Base-by-base conservation (phyloP, 2,888 invertebrate genomes). In the Synanthedon myopaeformis region DNA sequence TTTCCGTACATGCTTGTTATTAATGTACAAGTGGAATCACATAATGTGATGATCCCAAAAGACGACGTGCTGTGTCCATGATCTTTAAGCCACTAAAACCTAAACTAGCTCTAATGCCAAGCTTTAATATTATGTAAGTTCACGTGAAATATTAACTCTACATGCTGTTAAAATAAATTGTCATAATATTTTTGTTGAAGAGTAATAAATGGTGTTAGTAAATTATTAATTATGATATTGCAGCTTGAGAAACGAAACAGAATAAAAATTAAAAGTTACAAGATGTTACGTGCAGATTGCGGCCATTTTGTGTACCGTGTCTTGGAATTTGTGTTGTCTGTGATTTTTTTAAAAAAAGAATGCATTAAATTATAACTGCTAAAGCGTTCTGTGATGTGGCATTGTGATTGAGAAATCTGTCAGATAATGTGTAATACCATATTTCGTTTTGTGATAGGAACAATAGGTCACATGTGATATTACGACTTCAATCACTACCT, bases 351-450 rank as follows among this genome's bases (percentile, higher is more conserved):
- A 58, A 65, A 67, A 66, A 64, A 23, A 54, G 58, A 62, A 64
- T 65, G 65, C 61, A 65, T 56, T 51, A 63, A 60, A 69, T 70
- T 66, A 61, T 62, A 62, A 61, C 69, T 69, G 70, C 69, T 64
- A 54, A 76, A 76, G 79, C 77, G 59, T 63, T 62, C 64, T 68
- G 76, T 74, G 69, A 67, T 10, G 35, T 35, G 35, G 35, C 35
- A 10, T 53, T 63, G 69, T 71, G 63, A 64, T 57, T 53, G 56
- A 35, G 35, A 35, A 35, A 3, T 8, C 8, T 56, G 62, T 61
- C 55, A 17, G 19, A 17, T 65, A 57, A 60, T 54, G 59, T 53
- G 14, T 61, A 51, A 51, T 57, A 58, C 56, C 56, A 42, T 50
- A 17, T 45, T 45, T 53, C 13, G 23, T 42, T 41, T 48, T 23